Conservation (phyloP, 1,140 invertebrate species). For the Pseudomyrmex sp. region DNA sequence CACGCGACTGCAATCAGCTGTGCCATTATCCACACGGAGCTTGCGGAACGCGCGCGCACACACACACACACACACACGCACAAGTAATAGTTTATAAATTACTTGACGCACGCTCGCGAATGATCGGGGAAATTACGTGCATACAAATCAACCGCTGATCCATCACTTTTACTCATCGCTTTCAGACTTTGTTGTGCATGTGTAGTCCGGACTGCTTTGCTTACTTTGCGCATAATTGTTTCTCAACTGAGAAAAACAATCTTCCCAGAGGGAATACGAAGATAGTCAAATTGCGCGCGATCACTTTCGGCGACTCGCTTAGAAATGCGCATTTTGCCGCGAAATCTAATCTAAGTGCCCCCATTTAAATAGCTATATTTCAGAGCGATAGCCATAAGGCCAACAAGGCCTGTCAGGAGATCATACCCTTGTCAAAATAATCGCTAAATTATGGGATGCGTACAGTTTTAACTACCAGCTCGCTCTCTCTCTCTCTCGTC, state of each 20-base stretch:
- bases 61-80: too few species aligned
- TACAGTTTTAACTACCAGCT: conserved; percentile 78
- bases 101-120: conserved; percentile 51
- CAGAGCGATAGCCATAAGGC: conserved; percentile 77
- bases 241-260: neutral
- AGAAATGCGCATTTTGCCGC: conserved; percentile 71
- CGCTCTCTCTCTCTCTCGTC: conserved; percentile 34
- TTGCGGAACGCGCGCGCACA: conserved; percentile 32
- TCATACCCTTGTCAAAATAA: conserved; percentile 85
- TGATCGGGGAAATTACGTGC: conserved; percentile 33
- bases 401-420: conserved; percentile 80
- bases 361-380: conserved; percentile 80
- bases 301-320: conserved; percentile 4
- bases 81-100: conserved; percentile 51
- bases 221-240: neutral
- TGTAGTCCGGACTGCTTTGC: neutral
- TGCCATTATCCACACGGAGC: conserved; percentile 55
- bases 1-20: conserved; percentile 51
- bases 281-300: neutral
- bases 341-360: conserved; percentile 72
- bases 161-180: conserved; percentile 19
- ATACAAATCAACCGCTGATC: conserved; percentile 23
- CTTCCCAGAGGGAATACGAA: neutral
- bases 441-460: conserved; percentile 84
- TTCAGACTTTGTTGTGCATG: neutral